Conservation (phyloP, 2,113 vertebrate species). For the Eulemur macaco region DNA sequence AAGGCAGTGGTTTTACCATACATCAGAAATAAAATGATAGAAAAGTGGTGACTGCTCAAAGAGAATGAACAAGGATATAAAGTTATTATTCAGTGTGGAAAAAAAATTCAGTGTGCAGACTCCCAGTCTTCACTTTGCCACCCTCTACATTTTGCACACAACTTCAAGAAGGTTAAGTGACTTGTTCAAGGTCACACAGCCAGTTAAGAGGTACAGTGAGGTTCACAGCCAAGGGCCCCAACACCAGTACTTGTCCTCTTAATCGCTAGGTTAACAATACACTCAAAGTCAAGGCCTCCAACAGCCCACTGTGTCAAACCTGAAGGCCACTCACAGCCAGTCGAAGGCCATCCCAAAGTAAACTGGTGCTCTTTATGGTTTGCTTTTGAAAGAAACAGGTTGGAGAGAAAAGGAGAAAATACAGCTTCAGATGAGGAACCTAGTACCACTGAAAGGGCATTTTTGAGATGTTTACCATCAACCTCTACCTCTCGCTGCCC, state of each 20-base stretch:
- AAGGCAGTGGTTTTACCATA: not conserved
- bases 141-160: not conserved
- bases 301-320: not conserved
- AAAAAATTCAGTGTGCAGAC: not conserved
- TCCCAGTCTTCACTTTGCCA: not conserved
- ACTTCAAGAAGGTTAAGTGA: not conserved
- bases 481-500: not conserved
- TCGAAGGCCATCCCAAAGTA: not conserved
- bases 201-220: not conserved
- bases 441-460: fast-evolving
- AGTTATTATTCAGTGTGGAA: not conserved
- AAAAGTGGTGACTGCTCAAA: not conserved
- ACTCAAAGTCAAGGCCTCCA: not conserved
- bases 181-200: not conserved
- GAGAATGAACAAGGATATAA: not conserved
- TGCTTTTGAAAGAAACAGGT: not conserved
- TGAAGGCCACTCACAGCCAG: not conserved
- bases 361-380: not conserved
- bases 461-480: not conserved
- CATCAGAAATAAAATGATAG: not conserved
- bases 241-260: not conserved
- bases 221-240: not conserved
- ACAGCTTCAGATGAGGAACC: not conserved
- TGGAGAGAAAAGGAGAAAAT: not conserved
- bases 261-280: not conserved